Evolutionary conservation across 2,113 vertebrate genomes (phyloP), one percentile per base, ranked within the genome.

Genomic region (Salvelinus fontinalis): DNA sequence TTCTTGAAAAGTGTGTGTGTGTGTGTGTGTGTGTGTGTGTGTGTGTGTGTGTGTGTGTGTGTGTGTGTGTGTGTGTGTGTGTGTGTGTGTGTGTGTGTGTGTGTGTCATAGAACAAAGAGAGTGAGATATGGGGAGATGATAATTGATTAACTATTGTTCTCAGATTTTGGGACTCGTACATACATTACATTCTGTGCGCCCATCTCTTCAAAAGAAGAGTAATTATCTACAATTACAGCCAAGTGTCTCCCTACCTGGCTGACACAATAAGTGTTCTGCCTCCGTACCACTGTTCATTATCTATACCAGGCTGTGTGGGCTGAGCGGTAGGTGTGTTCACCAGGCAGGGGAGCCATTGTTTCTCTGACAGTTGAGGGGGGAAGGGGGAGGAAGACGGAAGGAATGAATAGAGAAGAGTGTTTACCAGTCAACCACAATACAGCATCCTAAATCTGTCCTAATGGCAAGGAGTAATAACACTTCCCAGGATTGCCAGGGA

Each of bases 161-260:
- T 16, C 39, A 44, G 39, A 44, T 44, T 44, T 44, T 44, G 39
- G 9, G 39, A 11, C 39, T 44, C 39, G 39, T 44, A 44, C 39
- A 44, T 44, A 44, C 39, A 44, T 44, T 44, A 44, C 39, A 44
- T 44, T 11, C 39, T 11, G 9, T 44, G 39, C 9, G 39, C 39
- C 39, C 39, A 11, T 2, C 9, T 69, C 78, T 75, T 74, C 72
- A 80, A 84, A 73, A 69, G 77, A 75, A 83, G 81, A 79, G 48
- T 85, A 86, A 87, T 87, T 84, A 85, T 77, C 81, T 75, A 77
- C 79, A 87, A 87, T 86, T 78, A 87, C 74, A 77, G 84, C 67
- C 48, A 70, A 68, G 84, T 51, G 79, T 77, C 65, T 75, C 71
- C 81, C 77, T 82, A 86, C 85, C 85, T 88, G 85, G 67, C 79